Evolutionary conservation across 2,797 vertebrate genomes (phyloP), one percentile per base, ranked within the genome.

Genomic region (Gobionotothen gibberifrons): DNA sequence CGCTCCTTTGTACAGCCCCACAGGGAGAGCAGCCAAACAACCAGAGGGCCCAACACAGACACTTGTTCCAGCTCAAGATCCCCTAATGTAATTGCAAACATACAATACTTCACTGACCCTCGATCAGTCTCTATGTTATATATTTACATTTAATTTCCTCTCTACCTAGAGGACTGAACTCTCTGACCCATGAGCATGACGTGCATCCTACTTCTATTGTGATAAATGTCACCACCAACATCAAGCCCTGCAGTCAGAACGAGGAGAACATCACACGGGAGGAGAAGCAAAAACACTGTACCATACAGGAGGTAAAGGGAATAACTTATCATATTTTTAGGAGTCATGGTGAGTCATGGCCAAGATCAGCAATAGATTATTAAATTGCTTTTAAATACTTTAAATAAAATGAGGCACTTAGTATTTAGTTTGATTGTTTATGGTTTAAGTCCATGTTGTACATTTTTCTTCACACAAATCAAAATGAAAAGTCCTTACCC

Each of bases 171-270:
- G 61, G 60, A 61, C 44, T 63, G 3, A 80, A 46, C 36, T 75
- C 82, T 22, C 11, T 80, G 64, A 90, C 46, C 58, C 73, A 78
- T 42, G 85, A 92, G 51, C 87, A 76, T 19, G 87, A 89, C 57
- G 6, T 70, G 22, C 81, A 84, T 68, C 83, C 91, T 19, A 72
- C 90, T 77, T 89, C 90, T 59, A 90, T 92, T 76, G 92, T 93
- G 78, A 92, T 93, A 58, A 92, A 92, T 60, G 84, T 93, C 76
- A 90, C 90, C 71, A 87, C 91, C 65, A 89, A 89, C 78, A 86
- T 91, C 69, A 90, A 89, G 70, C 80, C 90, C 5, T 78, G 76
- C 43, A 26, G 69, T 63, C 79, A 87, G 76, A 84, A 70, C 56
- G 60, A 51, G 46, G 79, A 87, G 11, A 76, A 10, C 54, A 3